These are phyloP conservation scores for Pelecanoides urinatrix DNA, from an alignment of 2,113 vertebrate genomes.

Conservation along the genomic window DNA sequence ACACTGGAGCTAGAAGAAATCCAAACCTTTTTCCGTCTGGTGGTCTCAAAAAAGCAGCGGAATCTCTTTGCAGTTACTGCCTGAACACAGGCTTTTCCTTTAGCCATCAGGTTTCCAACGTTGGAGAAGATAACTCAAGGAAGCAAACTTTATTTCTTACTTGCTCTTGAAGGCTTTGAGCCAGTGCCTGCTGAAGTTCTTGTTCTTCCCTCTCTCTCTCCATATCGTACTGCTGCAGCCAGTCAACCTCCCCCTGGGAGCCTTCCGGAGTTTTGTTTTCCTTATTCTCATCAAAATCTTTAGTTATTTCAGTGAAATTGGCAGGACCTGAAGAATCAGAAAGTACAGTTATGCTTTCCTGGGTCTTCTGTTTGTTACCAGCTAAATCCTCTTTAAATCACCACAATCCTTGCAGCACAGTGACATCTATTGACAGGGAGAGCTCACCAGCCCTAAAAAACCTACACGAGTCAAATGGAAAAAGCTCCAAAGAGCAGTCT, in stretches of 20 bases:
- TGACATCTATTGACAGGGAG: slow-evolving; percentile 49
- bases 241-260: slow-evolving; percentile 89
- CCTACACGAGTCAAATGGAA: not conserved
- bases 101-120: not conserved
- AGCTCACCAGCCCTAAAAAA: not conserved
- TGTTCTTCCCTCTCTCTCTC: slow-evolving; percentile 95
- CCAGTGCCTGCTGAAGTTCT: slow-evolving; percentile 95
- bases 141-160: slow-evolving; percentile 72
- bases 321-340: slow-evolving; percentile 68
- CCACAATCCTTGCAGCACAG: slow-evolving; percentile 5
- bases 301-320: slow-evolving; percentile 78
- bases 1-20: not conserved
- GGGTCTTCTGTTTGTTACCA: not conserved
- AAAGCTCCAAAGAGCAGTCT: not conserved
- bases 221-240: slow-evolving; percentile 92
- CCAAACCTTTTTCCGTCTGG: not conserved
- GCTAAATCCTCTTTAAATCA: not conserved
- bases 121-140: not conserved
- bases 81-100: not conserved
- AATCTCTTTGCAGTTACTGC: not conserved
- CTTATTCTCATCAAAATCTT: slow-evolving; percentile 97
- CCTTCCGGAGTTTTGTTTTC: slow-evolving; percentile 97
- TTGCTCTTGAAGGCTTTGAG: slow-evolving; percentile 96
- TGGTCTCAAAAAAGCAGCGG: not conserved
- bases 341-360: not conserved